A percentile compares a stretch with the other conserved stretches of the same genome.
These are phyloP conservation scores for Cerastis rubricosa DNA, from an alignment of 2,888 invertebrate genomes.

Conservation along the genomic window DNA sequence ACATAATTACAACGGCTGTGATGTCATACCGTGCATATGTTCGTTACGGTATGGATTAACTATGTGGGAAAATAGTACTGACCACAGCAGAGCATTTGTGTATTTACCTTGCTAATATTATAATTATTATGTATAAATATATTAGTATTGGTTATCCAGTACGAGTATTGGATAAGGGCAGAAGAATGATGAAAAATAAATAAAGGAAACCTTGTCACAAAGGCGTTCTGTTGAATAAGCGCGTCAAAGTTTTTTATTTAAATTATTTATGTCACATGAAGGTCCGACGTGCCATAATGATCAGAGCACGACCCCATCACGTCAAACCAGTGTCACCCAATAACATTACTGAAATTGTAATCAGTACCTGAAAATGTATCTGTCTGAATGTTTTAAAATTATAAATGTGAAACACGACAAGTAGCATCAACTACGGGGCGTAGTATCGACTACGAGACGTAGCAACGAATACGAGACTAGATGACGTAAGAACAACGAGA, in stretches of 20 bases:
- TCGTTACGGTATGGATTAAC: no score
- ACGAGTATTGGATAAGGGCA: neutral
- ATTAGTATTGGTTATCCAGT: neutral
- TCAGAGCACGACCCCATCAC: neutral
- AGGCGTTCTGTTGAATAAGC: slow-evolving; percentile 12
- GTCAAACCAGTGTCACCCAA: slow-evolving; percentile 24
- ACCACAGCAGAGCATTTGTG: no score
- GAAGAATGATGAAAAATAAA: neutral
- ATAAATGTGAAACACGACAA: neutral
- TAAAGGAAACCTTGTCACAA: neutral
- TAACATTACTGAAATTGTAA: slow-evolving; percentile 12
- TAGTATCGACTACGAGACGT: neutral
- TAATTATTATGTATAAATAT: no score
- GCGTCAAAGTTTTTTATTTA: slow-evolving; percentile 25
- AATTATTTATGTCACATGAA: slow-evolving; percentile 26
- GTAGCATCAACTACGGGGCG: neutral
- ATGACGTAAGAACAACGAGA: neutral
- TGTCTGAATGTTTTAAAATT: neutral
- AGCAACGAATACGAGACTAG: neutral
- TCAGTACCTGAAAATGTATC: neutral
- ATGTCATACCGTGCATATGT: no score
- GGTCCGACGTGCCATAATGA: slow-evolving; percentile 23
- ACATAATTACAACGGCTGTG: no score
- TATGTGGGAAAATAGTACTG: no score
- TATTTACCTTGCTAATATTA: no score